Conservation (phyloP, 1,140 invertebrate species). For the Pissodes strobi region DNA sequence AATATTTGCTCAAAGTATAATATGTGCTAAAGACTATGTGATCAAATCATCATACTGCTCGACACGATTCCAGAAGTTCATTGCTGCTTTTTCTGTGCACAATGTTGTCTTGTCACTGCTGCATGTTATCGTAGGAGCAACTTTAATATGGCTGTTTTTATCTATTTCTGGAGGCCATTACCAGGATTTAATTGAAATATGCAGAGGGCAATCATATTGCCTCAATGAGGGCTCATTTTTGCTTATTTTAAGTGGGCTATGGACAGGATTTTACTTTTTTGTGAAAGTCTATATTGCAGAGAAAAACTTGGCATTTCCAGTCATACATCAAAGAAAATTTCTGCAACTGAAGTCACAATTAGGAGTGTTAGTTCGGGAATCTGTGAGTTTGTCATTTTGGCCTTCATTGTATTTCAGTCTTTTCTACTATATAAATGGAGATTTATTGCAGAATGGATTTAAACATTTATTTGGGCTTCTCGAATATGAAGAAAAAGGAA, state of each 20-base stretch:
- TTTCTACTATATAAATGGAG: constrained; percentile 64
- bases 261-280: constrained; percentile 72
- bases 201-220: constrained; percentile 50
- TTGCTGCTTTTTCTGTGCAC: constrained; percentile 63
- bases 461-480: constrained; percentile 58
- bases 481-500: constrained; percentile 59
- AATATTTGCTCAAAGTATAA: constrained; percentile 62
- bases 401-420: constrained; percentile 65
- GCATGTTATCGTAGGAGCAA: constrained; percentile 63
- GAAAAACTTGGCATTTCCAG: constrained; percentile 66
- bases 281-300: constrained; percentile 60
- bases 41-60: constrained; percentile 59
- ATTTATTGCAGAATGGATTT: constrained; percentile 55
- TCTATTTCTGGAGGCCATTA: constrained; percentile 62
- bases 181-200: constrained; percentile 55
- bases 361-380: constrained; percentile 60
- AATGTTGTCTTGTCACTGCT: constrained; percentile 63
- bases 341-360: constrained; percentile 65
- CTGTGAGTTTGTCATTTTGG: constrained; percentile 62
- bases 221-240: constrained; percentile 64
- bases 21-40: constrained; percentile 65
- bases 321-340: constrained; percentile 69
- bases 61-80: constrained; percentile 66
- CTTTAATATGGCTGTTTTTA: constrained; percentile 66
- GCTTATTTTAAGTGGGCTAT: constrained; percentile 68